Evolutionary conservation across 2,888 invertebrate genomes (phyloP), one percentile per base, ranked within the genome.

Genomic region (Euclidia mi): DNA sequence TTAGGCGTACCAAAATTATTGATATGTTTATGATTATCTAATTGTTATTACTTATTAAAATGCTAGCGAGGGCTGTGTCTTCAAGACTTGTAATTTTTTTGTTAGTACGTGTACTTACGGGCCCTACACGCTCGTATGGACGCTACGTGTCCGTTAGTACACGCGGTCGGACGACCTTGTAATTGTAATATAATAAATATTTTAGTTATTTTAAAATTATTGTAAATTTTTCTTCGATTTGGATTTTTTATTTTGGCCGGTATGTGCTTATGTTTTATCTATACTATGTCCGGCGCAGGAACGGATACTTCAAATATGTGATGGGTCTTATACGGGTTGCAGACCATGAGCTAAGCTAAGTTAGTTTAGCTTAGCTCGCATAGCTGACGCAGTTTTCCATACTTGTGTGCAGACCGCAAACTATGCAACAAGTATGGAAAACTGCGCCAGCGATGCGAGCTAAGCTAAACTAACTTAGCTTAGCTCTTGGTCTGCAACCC

Each of bases 41-140:
- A 20, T 40, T 47, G 31, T 38, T 43, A 51, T 35, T 25, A 47
- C 12, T 47, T 35, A 9, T 46, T 47, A 37, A 12, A 44, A 32
- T 37, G 29, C 20, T 46, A 52, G 52, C 52, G 52, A 45, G 9
- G 52, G 41, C 44, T 43, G 51, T 56, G 44, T 53, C 34, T 32
- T 38, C 40, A 53, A 46, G 56, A 44, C 60, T 52, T 47, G 32
- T 38, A 42, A 32, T 49, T 37, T 53, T 41, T 48, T 41, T 34
- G 38, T 25, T 28, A 32, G 11, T 34, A 2, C 20, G 20, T 25
- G 7, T 25, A 25, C 2, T 3, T 25, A 25, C 20, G 20, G 4
- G 20, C n/a, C n/a, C n/a, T n/a, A n/a, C 20, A 25, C 20, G 20
- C 20, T 25, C n/a, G 6, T 25, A 25, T 7, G 20, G 4, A 25